Evolutionary conservation across 2,797 vertebrate genomes (phyloP).

Genomic region (Xenops minutus): DNA sequence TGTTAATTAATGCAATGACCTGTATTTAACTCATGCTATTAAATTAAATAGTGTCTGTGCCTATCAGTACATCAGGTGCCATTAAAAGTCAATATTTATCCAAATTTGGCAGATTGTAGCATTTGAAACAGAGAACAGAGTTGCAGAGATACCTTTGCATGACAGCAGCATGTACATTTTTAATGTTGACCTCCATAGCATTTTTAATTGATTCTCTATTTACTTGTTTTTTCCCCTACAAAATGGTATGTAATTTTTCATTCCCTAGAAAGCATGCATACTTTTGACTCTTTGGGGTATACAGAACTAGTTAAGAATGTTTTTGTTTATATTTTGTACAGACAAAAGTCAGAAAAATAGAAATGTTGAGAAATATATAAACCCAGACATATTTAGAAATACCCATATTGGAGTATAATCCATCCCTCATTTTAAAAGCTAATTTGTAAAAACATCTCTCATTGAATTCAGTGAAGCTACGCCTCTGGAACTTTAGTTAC

Average conservation of each 20-base stretch:
- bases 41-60: background rate
- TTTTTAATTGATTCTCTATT: background rate
- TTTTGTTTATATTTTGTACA: background rate
- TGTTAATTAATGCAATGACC: background rate
- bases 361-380: conserved; percentile 46
- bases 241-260: background rate
- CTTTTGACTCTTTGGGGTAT: background rate
- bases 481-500: background rate
- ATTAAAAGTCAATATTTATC: background rate
- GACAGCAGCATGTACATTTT: background rate
- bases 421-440: background rate
- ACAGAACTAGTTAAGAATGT: background rate
- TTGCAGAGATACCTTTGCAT: background rate
- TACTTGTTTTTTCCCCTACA: background rate
- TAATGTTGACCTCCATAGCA: background rate
- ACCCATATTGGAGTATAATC: background rate
- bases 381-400: conserved; percentile 33
- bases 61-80: background rate
- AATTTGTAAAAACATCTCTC: background rate
- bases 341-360: conserved; percentile 39
- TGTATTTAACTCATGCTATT: background rate
- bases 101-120: background rate
- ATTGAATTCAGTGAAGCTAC: background rate
- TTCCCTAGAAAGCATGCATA: background rate
- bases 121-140: background rate